A percentile compares a stretch with the other conserved stretches of the same genome.
Conservation (phyloP, 2,888 invertebrate genomes). For the Aethes cnicana region DNA sequence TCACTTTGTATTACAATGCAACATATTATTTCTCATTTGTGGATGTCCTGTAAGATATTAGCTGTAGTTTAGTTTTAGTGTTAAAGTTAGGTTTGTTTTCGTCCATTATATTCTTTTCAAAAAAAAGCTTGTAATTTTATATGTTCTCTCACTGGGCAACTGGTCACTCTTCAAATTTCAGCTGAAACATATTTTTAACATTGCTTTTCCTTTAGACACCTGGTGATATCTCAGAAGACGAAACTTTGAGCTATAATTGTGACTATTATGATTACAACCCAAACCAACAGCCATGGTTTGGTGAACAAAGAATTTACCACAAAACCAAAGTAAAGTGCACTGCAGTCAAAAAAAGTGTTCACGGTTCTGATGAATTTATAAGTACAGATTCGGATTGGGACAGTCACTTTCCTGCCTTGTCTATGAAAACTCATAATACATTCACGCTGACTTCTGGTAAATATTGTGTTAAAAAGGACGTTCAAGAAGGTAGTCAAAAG, state of each 20-base stretch:
- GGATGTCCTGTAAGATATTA: no score
- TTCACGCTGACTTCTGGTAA: slow-evolving; percentile 69
- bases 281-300: slow-evolving; percentile 59
- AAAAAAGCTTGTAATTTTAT: no score
- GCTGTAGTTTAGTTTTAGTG: no score
- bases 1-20: no score
- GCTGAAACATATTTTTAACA: background rate
- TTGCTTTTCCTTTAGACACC: slow-evolving; percentile 52
- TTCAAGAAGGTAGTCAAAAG: slow-evolving; percentile 62
- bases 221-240: slow-evolving; percentile 71
- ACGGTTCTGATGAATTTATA: slow-evolving; percentile 67
- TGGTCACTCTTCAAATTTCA: background rate
- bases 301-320: slow-evolving; percentile 69
- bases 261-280: slow-evolving; percentile 50
- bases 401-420: slow-evolving; percentile 70
- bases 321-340: slow-evolving; percentile 60
- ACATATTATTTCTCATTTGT: no score
- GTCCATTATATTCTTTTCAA: no score
- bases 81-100: no score
- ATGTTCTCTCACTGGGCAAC: no score
- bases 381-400: slow-evolving; percentile 74
- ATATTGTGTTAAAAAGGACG: slow-evolving; percentile 62
- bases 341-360: slow-evolving; percentile 48
- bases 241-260: slow-evolving; percentile 54
- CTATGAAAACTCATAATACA: slow-evolving; percentile 71